Evolutionary conservation across 2,888 invertebrate genomes (phyloP).

Genomic region (Leucoptera coffeella): DNA sequence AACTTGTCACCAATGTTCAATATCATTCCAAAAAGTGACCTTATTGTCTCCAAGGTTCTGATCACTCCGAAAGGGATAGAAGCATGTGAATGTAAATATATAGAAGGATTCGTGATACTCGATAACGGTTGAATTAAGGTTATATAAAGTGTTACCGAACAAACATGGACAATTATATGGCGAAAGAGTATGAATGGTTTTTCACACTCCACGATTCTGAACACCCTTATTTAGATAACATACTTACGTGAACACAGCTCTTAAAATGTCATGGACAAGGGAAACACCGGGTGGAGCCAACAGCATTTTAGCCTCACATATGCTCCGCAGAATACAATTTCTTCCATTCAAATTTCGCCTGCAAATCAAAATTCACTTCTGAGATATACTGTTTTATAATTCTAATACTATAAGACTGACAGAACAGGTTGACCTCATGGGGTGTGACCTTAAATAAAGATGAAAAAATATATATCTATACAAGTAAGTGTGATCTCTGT

Average conservation of each 20-base stretch:
- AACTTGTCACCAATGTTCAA: too few species aligned
- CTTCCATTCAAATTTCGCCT: slow-evolving; percentile 59
- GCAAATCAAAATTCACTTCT: slow-evolving; percentile 15
- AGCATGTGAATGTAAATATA: too few species aligned
- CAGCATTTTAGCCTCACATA: slow-evolving; percentile 59
- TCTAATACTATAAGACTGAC: slow-evolving; percentile 27
- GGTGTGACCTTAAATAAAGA: too few species aligned
- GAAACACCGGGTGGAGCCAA: slow-evolving; percentile 56
- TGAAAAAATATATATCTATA: too few species aligned
- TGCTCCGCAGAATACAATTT: slow-evolving; percentile 58
- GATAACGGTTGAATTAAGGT: too few species aligned
- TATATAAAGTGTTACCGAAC: background rate
- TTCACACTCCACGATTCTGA: too few species aligned
- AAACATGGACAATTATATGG: background rate
- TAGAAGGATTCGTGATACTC: too few species aligned
- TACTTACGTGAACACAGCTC: slow-evolving; percentile 57
- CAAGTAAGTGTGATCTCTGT: too few species aligned
- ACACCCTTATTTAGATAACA: background rate
- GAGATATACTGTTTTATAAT: slow-evolving; percentile 4
- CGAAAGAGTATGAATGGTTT: background rate
- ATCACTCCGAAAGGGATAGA: too few species aligned
- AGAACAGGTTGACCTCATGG: too few species aligned
- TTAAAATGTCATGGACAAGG: slow-evolving; percentile 60
- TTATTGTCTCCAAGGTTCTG: too few species aligned
- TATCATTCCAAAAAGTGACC: too few species aligned